Percentiles rank a stretch among this genome's conserved stretches.
These are phyloP conservation scores for Morpho helenor DNA, from an alignment of 2,888 invertebrate species.

Conservation along the genomic window DNA sequence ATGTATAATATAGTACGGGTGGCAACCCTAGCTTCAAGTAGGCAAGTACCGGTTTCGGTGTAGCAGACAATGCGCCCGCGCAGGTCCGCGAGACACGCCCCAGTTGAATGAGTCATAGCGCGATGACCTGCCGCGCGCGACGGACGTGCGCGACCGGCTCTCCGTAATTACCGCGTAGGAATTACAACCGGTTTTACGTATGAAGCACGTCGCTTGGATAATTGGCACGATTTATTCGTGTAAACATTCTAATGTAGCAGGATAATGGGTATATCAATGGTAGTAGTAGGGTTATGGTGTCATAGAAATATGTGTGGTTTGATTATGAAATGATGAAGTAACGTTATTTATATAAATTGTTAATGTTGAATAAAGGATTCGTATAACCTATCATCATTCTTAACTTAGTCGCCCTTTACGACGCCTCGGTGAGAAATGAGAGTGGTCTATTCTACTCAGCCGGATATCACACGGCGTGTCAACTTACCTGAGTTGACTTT, in stretches of 20 bases:
- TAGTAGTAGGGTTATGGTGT: constrained; percentile 2
- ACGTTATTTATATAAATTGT: no score
- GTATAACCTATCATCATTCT: no score
- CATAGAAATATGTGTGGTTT: background rate
- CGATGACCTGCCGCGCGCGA: constrained; percentile 54
- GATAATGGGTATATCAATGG: background rate
- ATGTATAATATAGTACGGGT: no score
- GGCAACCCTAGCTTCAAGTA: background rate
- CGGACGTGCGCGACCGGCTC: constrained; percentile 39
- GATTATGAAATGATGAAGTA: no score
- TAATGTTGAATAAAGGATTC: no score
- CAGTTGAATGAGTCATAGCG: constrained; percentile 49
- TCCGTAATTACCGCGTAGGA: constrained; percentile 31
- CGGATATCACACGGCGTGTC: no score
- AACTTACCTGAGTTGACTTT: no score
- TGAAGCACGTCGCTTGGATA: constrained; percentile 22
- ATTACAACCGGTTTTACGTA: constrained; percentile 49
- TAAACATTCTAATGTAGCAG: constrained; percentile 5
- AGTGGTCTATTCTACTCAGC: no score
- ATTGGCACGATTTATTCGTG: constrained; percentile 12
- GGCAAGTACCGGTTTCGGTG: constrained; percentile 18
- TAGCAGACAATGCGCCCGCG: constrained; percentile 33
- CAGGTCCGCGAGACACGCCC: constrained; percentile 33
- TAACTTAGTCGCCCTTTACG: no score
- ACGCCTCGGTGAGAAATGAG: no score